Evolutionary conservation across 2,113 vertebrate species (phyloP).

Genomic region (Petroica traversi): DNA sequence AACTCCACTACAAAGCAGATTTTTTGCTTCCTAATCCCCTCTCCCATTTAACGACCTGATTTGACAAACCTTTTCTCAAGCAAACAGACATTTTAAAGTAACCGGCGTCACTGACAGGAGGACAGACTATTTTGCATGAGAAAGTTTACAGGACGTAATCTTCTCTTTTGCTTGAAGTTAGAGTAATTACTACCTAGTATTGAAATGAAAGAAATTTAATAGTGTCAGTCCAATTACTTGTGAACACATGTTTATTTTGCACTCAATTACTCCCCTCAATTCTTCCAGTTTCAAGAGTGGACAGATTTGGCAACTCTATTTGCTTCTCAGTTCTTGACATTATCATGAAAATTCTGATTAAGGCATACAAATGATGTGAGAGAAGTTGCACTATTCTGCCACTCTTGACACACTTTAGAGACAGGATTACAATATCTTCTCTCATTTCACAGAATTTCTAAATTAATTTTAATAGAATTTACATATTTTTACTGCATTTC

Average conservation of each 20-base stretch:
- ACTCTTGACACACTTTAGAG: background rate
- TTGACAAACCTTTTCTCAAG: background rate
- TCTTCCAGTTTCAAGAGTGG: background rate
- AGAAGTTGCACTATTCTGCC: background rate
- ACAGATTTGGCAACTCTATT: slow-evolving; percentile 4
- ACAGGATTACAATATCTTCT: background rate
- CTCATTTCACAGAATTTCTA: background rate
- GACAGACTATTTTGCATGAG: background rate
- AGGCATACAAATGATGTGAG: background rate
- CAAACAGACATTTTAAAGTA: background rate
- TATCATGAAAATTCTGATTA: background rate
- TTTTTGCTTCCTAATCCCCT: background rate
- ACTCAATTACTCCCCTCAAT: background rate
- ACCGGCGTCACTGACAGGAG: background rate
- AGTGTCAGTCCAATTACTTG: background rate
- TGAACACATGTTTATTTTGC: background rate
- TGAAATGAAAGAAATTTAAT: background rate
- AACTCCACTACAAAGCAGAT: background rate
- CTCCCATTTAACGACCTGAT: background rate
- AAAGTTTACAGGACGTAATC: slow-evolving; percentile 8
- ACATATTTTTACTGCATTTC: background rate
- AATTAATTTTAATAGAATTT: background rate
- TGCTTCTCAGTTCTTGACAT: background rate
- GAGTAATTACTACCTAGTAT: background rate
- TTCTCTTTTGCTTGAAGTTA: background rate